Conservation (phyloP, 2,113 vertebrate genomes). For the Phalacrocorax carbo region DNA sequence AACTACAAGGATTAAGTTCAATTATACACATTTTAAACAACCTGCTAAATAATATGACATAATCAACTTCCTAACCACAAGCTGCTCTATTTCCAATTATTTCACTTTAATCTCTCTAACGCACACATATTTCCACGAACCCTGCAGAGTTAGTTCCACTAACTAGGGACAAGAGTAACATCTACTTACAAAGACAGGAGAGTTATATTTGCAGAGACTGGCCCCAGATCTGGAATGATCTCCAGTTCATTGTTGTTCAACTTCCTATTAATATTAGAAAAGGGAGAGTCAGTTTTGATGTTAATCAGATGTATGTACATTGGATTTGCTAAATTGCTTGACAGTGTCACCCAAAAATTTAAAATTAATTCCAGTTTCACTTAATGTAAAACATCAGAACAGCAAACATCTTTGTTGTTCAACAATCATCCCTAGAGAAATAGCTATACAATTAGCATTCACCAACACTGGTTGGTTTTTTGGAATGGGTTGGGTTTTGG, state of each 20-base stretch:
- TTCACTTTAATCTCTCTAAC: conserved; percentile 39
- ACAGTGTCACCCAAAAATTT: not conserved
- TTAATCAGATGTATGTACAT: not conserved
- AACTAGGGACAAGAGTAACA: not conserved
- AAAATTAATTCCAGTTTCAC: not conserved
- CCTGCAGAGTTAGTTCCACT: not conserved
- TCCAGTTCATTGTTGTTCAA: conserved; percentile 91
- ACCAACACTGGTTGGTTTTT: not conserved
- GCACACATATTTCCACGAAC: not conserved
- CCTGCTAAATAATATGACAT: conserved; percentile 26
- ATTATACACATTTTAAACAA: conserved; percentile 53
- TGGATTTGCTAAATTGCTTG: not conserved
- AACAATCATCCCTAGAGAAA: not conserved
- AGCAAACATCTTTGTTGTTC: not conserved
- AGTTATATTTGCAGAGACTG: conserved; percentile 83
- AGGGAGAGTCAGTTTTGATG: not conserved
- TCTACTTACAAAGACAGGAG: conserved; percentile 90
- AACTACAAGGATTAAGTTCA: conserved; percentile 46
- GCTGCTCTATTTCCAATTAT: conserved; percentile 18
- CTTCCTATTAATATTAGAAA: conserved; percentile 76
- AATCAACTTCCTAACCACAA: conserved; percentile 55
- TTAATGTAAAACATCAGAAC: not conserved
- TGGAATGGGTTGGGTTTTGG: not conserved
- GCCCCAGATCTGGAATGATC: conserved; percentile 84
- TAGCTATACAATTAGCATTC: not conserved